Evolutionary conservation across 2,113 vertebrate species (phyloP), one percentile per base, ranked within the genome.

Genomic region (Syrmaticus mikado): DNA sequence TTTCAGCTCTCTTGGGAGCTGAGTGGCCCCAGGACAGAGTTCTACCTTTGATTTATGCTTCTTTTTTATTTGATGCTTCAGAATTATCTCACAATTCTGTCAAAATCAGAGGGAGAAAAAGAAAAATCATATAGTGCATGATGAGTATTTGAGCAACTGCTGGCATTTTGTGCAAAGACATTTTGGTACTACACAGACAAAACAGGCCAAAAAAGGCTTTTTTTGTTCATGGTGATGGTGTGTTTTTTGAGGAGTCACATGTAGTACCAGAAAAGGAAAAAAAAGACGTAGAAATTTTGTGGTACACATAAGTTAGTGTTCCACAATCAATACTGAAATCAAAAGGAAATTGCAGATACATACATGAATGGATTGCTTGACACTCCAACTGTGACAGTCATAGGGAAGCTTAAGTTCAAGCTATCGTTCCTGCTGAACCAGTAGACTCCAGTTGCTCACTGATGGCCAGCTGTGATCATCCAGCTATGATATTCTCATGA

Each of bases 21-120:
- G 18, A 87, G 61, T 32, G 43, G n/a, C 48, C 52, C 61, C 14
- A 4, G 34, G 61, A 64, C 72, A 93, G 6, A 70, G 21, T 66
- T 13, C 81, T 76, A 91, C 72, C 89, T 94, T 94, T 87, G 32
- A 22, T 82, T 92, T 73, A 70, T 45, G 14, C 21, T 79, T 8
- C 36, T 90, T 85, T 90, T 78, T n/a, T 34, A n/a, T 77, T 84
- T 70, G 14, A 45, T 61, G 17, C 25, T 70, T 87, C 76, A 67
- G 55, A 84, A 13, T 70, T 73, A 65, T 36, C 9, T 30, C 34
- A 66, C 20, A 87, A 76, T 62, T 89, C 34, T 58, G 25, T 2
- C 48, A 74, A 62, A 61, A n/a, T 6, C 4, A 67, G 40, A 85
- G 11, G 20, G 13, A 48, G n/a, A 45, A 52, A 84, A 84, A 77